phyloP scores from a whole-genome alignment of 2,888 invertebrate species.

The Cheilosia pagana region DNA sequence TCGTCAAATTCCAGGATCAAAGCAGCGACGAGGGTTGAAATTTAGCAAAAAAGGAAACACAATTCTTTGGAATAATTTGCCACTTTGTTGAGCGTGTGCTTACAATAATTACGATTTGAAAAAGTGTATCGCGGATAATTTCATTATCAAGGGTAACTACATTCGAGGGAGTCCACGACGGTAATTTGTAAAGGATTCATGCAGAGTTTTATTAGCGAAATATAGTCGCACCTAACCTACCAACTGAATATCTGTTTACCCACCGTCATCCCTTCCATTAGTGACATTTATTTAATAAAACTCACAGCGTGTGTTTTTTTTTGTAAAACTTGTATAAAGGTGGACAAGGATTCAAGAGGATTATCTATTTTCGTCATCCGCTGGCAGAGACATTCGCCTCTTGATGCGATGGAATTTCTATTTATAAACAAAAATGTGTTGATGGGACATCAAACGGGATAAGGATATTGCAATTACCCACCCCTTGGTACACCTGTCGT shows the following conservation, averaged over 20 bases:
- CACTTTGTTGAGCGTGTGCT: conserved; percentile 58
- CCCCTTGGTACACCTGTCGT: too few relatives aligned
- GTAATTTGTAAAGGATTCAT: conserved; percentile 52
- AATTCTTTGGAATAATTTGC: conserved; percentile 55
- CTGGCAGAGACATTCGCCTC: too few relatives aligned
- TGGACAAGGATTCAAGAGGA: too few relatives aligned
- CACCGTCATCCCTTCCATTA: background rate
- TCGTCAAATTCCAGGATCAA: conserved; percentile 33
- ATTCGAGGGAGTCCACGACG: conserved; percentile 30
- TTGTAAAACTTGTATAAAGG: background rate
- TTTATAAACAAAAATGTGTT: too few relatives aligned
- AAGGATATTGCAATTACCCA: too few relatives aligned
- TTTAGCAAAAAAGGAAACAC: background rate
- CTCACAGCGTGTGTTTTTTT: conserved; percentile 50
- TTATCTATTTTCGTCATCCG: too few relatives aligned
- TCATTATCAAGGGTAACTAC: conserved; percentile 72
- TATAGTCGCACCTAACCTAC: background rate
- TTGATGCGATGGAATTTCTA: too few relatives aligned
- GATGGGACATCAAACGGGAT: too few relatives aligned
- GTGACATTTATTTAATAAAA: conserved; percentile 53
- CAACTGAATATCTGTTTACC: background rate
- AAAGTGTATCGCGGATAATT: conserved; percentile 61
- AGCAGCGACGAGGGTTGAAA: conserved; percentile 22
- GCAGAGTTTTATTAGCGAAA: conserved; percentile 39
- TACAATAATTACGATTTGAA: conserved; percentile 41